Evolutionary conservation across 2,113 vertebrate species (phyloP).

Genomic region (Passer domesticus): DNA sequence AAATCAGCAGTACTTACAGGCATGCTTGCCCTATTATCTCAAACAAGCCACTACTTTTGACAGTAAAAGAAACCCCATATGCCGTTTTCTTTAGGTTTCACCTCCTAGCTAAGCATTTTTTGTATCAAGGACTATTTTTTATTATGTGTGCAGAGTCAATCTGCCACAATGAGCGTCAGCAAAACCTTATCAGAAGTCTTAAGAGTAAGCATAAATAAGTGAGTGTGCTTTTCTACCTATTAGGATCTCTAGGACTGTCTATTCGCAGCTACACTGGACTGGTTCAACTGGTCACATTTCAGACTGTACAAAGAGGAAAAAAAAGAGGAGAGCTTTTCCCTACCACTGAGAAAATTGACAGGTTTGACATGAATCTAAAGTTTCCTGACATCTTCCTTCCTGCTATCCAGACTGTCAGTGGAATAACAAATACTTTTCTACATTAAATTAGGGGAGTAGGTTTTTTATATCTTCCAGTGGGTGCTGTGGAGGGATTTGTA

Average conservation of each 20-base stretch:
- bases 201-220: background rate
- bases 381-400: constrained; percentile 6
- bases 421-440: background rate
- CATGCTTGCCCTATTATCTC: background rate
- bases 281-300: background rate
- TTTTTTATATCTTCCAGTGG: constrained; percentile 25
- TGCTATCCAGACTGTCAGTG: background rate
- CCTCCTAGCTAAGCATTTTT: background rate
- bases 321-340: background rate
- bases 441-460: background rate
- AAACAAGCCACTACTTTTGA: background rate
- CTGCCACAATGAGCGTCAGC: background rate
- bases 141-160: background rate
- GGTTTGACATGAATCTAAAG: background rate
- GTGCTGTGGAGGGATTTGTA: constrained; percentile 25
- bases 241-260: background rate
- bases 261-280: background rate
- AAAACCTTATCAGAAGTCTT: background rate
- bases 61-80: background rate
- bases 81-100: background rate
- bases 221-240: background rate
- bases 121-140: background rate
- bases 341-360: background rate
- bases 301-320: background rate
- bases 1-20: background rate